A percentile compares a stretch with the other conserved stretches of the same genome.
These are phyloP conservation scores for Osmerus mordax DNA, from an alignment of 2,113 vertebrate species.

Conservation along the genomic window DNA sequence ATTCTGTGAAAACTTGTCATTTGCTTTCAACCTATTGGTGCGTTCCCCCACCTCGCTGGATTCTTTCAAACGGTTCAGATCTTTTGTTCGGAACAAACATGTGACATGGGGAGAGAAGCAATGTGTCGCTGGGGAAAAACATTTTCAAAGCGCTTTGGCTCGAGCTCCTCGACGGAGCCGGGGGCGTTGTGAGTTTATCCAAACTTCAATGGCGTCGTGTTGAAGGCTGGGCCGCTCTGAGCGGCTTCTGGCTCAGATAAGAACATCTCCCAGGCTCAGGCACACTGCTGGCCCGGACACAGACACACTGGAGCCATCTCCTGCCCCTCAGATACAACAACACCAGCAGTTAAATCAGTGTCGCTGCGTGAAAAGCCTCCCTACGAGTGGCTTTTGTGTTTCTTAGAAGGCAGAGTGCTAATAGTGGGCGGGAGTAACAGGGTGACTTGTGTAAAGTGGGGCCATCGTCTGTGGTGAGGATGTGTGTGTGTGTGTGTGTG, in stretches of 20 bases:
- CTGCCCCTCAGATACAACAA: background rate
- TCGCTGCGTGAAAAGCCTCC: background rate
- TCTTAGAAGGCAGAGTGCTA: too few species aligned
- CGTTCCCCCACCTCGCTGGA: conserved; percentile 24
- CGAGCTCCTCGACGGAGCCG: conserved; percentile 34
- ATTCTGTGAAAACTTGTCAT: conserved; percentile 19
- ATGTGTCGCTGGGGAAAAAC: background rate
- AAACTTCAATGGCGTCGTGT: conserved; percentile 32
- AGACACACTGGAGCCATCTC: background rate
- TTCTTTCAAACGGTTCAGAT: conserved; percentile 36
- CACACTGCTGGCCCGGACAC: background rate
- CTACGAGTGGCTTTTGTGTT: too few species aligned
- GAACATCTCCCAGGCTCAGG: conserved; percentile 28
- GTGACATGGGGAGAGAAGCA: conserved; percentile 22
- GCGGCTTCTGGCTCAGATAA: conserved; percentile 47
- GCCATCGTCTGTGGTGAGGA: too few species aligned
- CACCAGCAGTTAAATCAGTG: background rate
- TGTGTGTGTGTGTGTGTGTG: too few species aligned
- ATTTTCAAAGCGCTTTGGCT: conserved; percentile 31
- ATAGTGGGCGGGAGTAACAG: too few species aligned
- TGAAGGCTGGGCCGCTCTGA: conserved; percentile 41
- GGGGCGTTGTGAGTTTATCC: conserved; percentile 50
- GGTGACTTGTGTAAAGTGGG: too few species aligned
- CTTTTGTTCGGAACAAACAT: conserved; percentile 45
- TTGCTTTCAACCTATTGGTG: conserved; percentile 26